Base-by-base conservation (phyloP, 2,797 vertebrate species). In the Emydoidea blandingii region DNA sequence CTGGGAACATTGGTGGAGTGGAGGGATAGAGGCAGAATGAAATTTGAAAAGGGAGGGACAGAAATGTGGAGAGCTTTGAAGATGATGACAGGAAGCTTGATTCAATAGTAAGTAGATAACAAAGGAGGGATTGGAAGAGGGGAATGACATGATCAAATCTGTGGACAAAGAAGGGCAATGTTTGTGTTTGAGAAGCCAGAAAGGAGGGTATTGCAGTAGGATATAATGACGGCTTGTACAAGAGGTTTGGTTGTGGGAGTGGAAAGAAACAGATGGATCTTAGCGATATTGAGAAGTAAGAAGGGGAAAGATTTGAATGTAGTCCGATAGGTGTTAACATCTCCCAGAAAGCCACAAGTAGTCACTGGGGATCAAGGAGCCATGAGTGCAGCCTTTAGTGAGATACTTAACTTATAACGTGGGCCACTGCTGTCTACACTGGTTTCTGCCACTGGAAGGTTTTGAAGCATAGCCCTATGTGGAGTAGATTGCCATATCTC, bases 41-140 rank as follows among this genome's bases (percentile, higher is more conserved):
- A 50, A 72, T 44, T 83, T 52, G 12, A 80, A 79, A 79, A 81
- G 79, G 29, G 76, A 52, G 78, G 34, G 79, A 74, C 41, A 31
- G 5, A 41, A 72, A 83, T 5, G 4, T 53, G 1, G 3, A 29
- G 57, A 79, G 3, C 29, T 79, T 93, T 79, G 50, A 82, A 87
- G 88, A 34, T 79, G 0, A 9, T 4, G 56, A 57, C 25, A 57
- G 56, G 27, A 25, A 2, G 6, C 92, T 88, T 93, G 19, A 79
- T 81, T 92, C 83, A 47, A 18, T 88, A 68, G 14, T 62, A 49
- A 84, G 19, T 18, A 88, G 5, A 34, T 54, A 34, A 5, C 37
- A 86, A 91, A 91, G 29, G 80, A 79, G 44, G 27, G 76, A 14
- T 82, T 92, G 59, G 89, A 95, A 93, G 53, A 72, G 87, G 80